phyloP scores from a whole-genome alignment of 2,113 vertebrate species.

The Taurulus bubalis region DNA sequence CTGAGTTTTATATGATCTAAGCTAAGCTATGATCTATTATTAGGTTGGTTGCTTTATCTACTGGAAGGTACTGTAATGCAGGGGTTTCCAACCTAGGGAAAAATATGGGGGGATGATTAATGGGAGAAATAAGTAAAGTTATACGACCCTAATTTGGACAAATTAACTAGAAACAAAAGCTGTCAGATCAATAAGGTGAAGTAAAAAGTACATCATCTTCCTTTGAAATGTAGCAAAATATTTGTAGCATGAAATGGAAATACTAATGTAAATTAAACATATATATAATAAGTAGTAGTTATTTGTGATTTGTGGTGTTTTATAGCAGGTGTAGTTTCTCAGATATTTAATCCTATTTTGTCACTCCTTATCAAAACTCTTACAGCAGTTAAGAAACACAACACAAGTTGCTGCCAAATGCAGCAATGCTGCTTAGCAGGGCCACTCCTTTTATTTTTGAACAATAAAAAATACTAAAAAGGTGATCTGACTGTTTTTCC shows the following conservation, averaged over 20 bases:
- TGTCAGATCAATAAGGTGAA: neutral
- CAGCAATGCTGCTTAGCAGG: conserved; percentile 16
- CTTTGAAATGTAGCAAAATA: neutral
- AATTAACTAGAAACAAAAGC: neutral
- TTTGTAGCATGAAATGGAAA: neutral
- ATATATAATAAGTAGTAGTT: neutral
- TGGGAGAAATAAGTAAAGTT: neutral
- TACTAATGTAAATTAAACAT: neutral
- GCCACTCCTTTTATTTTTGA: conserved; percentile 22
- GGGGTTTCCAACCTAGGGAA: neutral
- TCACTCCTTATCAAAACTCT: no score
- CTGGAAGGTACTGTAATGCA: neutral
- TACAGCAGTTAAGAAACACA: conserved; percentile 24
- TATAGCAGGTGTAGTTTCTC: neutral
- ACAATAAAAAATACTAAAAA: neutral
- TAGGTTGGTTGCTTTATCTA: neutral
- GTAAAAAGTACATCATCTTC: neutral
- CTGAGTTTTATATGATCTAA: neutral
- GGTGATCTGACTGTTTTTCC: neutral
- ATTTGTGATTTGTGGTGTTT: neutral
- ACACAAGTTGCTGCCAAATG: conserved; percentile 13
- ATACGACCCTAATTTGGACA: neutral
- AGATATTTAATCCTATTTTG: conserved; percentile 21
- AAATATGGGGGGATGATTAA: neutral
- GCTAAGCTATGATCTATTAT: no score